Base-by-base conservation (phyloP, 2,113 vertebrate species). In the Pollimyrus isidori region DNA sequence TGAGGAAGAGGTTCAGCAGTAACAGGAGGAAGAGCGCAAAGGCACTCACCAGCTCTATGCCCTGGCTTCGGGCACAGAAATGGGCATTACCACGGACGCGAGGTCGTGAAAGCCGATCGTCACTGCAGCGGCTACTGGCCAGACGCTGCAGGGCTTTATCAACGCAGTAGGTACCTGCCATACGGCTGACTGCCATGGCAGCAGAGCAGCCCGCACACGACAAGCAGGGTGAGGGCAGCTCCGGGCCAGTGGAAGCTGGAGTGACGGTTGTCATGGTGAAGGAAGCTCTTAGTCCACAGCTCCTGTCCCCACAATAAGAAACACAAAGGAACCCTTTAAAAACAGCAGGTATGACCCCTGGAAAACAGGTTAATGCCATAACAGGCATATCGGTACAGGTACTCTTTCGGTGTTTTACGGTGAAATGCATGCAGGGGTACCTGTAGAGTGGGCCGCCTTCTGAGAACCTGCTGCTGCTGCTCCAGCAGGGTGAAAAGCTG, bases 181-280 rank as follows among this genome's bases (percentile, higher is more conserved):
- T 95, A 92, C 0, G 98, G 98, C 94, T 99, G 98, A 92, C 97
- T 97, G 91, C 97, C 97, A 52, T 95, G 93, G 93, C 98, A 98
- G 94, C 97, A 97, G 26, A 99, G 89, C 89, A 99, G 94, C 90
- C 98, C 92, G 90, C 99, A 89, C 82, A 95, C 97, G 0, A 97
- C 97, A 92, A 99, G 92, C 15, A 99, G 93, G 92, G 97, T 98
- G 91, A 99, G 95, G 11, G 96, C 97, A 1, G 97, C 98, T 30
- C 97, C 98, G 0, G 98, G 97, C 98, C 98, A 99, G 91, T 99
- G 98, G 92, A 99, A 97, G 91, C 98, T 98, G 88, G 98, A 99
- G 91, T 97, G 97, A 87, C 98, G 98, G 95, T 98, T 98, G 90
- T 95, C 93, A 93, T 99, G 98, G 94, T 98, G 95, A 89, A 99